These are phyloP conservation scores for Scatophagus argus DNA, from an alignment of 2,113 vertebrate species.

Conservation along the genomic window DNA sequence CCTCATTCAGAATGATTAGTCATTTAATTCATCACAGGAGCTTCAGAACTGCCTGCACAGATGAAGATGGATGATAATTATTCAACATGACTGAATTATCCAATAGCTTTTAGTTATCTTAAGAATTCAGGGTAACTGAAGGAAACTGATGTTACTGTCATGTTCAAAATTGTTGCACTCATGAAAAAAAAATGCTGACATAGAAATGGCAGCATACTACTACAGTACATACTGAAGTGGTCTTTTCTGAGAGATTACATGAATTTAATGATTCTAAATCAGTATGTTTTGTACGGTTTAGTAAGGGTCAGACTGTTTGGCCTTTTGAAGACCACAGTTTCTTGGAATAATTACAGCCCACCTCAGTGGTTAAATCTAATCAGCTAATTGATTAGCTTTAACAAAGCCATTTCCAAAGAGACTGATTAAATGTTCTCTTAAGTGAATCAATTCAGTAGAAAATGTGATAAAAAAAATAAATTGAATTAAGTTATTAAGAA, in stretches of 20 bases:
- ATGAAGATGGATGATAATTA: constrained; percentile 16
- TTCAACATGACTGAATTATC: background rate
- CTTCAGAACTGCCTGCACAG: constrained; percentile 5
- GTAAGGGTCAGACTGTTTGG: background rate
- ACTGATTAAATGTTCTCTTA: background rate
- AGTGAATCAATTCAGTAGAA: background rate
- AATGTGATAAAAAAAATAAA: background rate
- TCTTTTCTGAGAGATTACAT: background rate
- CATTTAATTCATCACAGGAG: constrained; percentile 50
- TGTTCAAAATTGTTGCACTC: background rate
- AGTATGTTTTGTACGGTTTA: background rate
- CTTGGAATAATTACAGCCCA: background rate
- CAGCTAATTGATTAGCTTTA: background rate
- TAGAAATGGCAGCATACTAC: too few relatives aligned
- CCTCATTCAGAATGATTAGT: constrained; percentile 54
- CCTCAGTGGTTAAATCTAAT: constrained; percentile 3
- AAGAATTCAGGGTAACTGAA: background rate
- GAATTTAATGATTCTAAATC: background rate
- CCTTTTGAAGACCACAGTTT: background rate
- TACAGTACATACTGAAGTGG: background rate
- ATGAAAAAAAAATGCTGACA: background rate
- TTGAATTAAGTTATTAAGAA: background rate
- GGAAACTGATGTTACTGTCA: background rate
- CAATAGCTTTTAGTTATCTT: background rate
- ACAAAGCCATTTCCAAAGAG: background rate